Evolutionary conservation across 2,888 invertebrate genomes (phyloP), one percentile per base, ranked within the genome.

Genomic region (Itoplectis maculator): DNA sequence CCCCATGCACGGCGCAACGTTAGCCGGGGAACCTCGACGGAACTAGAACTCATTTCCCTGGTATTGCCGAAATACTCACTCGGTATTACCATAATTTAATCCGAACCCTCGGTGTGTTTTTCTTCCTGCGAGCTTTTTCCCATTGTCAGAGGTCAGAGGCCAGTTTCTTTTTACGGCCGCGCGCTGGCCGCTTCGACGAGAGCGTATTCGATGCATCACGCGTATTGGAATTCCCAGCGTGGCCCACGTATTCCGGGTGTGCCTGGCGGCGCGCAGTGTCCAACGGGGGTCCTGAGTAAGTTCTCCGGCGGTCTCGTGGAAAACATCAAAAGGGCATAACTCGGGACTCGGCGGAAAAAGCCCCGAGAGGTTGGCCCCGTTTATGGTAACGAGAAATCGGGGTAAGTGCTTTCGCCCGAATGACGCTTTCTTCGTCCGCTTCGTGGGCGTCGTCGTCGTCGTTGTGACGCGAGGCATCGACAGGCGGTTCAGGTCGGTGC

Each of bases 361-460:
- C 51, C 66, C 47, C 29, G 29, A 29, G 69, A 79, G 74, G 79
- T 63, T 79, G 63, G 74, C 69, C 83, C n/a, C 29, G 81, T 82
- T 84, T 86, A 85, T 84, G 85, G 84, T 86, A 86, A 85, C 85
- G 83, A 85, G 82, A 81, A 86, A 85, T 85, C 85, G 75, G 81
- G 77, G 81, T 85, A 85, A 86, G 85, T 86, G 82, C 86, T 85
- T 84, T 82, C 65, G 79, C 76, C 76, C 54, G 73, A 82, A 82
- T 77, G 76, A 79, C 47, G 73, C 82, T 82, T 82, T 82, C 79
- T 82, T 76, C 82, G 69, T 77, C 77, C 37, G 29, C 29, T 29
- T 37, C 59, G 59, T 37, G 47, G 47, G 47, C 47, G 47, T 47
- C 47, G 47, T 47, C 29, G 61, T 61, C 37, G 56, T 35, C 56